A percentile compares a stretch with the other conserved stretches of the same genome.
Conservation (phyloP, 2,888 invertebrate species). For the Phortica okadai region DNA sequence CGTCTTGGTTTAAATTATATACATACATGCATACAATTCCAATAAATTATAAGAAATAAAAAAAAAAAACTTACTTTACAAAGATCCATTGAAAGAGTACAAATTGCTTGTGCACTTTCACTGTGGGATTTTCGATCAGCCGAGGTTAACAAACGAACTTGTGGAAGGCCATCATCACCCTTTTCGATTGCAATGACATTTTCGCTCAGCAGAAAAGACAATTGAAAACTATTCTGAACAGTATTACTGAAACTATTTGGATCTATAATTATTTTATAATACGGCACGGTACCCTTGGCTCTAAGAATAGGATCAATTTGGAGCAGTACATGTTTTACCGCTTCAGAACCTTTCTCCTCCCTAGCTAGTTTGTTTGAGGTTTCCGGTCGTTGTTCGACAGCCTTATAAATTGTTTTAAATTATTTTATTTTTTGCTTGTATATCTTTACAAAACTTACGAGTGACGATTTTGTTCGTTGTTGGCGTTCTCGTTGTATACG, state of each 20-base stretch:
- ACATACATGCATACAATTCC: too few relatives aligned
- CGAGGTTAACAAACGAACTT: constrained; percentile 55
- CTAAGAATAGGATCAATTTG: neutral
- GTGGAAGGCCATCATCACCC: constrained; percentile 72
- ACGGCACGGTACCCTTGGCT: constrained; percentile 76
- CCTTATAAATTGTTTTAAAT: neutral
- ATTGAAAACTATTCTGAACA: constrained; percentile 80
- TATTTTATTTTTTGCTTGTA: too few relatives aligned
- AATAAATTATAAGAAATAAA: too few relatives aligned
- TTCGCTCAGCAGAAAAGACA: constrained; percentile 80
- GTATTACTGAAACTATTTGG: constrained; percentile 79
- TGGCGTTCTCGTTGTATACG: neutral
- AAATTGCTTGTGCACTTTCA: neutral
- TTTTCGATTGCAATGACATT: constrained; percentile 77
- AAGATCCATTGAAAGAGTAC: neutral
- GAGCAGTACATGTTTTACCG: neutral
- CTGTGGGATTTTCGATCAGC: neutral
- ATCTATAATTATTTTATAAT: constrained; percentile 79
- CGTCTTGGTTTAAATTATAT: neutral
- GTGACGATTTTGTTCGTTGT: neutral
- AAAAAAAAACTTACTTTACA: neutral
- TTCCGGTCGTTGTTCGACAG: neutral
- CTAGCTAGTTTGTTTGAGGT: neutral
- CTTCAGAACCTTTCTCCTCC: neutral
- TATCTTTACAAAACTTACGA: neutral